Percentiles rank a stretch among this genome's conserved stretches.
These are phyloP conservation scores for Lycocorax pyrrhopterus DNA, from an alignment of 2,113 vertebrate species.

Conservation along the genomic window DNA sequence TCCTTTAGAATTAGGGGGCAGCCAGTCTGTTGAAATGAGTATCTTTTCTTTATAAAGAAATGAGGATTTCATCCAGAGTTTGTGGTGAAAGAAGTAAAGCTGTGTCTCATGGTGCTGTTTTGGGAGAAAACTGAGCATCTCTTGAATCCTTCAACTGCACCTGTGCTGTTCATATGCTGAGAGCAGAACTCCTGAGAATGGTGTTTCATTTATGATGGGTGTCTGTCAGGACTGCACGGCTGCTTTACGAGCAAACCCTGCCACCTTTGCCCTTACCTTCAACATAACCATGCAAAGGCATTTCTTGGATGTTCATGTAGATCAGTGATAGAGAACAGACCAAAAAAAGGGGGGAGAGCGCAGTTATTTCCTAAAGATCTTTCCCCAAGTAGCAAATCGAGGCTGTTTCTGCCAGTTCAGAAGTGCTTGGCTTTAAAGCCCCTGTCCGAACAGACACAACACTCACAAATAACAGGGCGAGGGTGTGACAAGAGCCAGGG, in stretches of 20 bases:
- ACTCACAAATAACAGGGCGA: neutral
- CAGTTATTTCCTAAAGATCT: neutral
- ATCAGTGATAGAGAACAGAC: neutral
- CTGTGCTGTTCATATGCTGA: neutral
- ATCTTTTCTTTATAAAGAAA: neutral
- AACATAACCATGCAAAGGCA: neutral
- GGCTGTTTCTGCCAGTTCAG: neutral
- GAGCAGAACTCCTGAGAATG: neutral
- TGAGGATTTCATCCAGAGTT: neutral
- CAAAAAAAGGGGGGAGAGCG: too few species aligned
- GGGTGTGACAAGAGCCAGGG: neutral
- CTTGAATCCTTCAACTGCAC: neutral
- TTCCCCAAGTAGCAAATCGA: neutral
- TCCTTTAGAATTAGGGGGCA: neutral
- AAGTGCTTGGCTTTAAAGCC: neutral
- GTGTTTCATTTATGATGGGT: neutral
- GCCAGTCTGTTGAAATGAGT: neutral
- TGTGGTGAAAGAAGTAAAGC: neutral
- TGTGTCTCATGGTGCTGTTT: rapidly evolving
- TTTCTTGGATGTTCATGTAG: neutral
- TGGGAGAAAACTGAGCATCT: neutral
- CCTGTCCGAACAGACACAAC: neutral
- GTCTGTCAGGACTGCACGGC: neutral
- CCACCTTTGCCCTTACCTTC: neutral
- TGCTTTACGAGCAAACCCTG: neutral